Conservation (phyloP, 2,113 vertebrate species). For the Hypocryptadius cinnamomeus region DNA sequence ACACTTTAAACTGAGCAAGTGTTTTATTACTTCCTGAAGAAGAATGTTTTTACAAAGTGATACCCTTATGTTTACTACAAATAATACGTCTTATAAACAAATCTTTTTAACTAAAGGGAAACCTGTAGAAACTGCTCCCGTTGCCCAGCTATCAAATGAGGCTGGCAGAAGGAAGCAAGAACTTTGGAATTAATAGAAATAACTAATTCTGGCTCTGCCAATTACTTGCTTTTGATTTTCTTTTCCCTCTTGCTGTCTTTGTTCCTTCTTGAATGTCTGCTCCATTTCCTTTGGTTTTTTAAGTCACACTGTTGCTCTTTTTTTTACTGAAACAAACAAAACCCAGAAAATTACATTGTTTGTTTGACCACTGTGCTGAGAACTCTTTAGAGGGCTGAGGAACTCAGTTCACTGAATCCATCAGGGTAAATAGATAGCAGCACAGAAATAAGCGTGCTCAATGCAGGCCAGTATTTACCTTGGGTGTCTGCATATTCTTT, state of each 20-base stretch:
- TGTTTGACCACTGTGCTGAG: background rate
- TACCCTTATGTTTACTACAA: background rate
- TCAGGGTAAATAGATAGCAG: background rate
- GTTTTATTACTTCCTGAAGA: constrained; percentile 6
- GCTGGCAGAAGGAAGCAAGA: background rate
- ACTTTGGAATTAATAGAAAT: background rate
- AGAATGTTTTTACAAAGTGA: background rate
- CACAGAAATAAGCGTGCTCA: background rate
- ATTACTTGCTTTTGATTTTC: background rate
- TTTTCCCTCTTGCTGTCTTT: background rate
- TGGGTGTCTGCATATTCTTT: background rate
- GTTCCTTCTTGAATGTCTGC: background rate
- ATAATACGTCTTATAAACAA: background rate
- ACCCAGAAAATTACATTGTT: background rate
- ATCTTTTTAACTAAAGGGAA: background rate
- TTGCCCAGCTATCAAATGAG: background rate
- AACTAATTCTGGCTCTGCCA: background rate
- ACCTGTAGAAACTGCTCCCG: background rate
- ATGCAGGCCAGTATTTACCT: background rate
- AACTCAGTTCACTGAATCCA: background rate
- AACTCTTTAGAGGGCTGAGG: background rate
- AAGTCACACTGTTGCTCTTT: background rate
- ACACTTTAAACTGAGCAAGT: background rate
- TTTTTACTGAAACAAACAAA: background rate
- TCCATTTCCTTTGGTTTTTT: background rate